Evolutionary conservation across 2,888 invertebrate genomes (phyloP), one percentile per base, ranked within the genome.

Genomic region (Eristalis tenax): DNA sequence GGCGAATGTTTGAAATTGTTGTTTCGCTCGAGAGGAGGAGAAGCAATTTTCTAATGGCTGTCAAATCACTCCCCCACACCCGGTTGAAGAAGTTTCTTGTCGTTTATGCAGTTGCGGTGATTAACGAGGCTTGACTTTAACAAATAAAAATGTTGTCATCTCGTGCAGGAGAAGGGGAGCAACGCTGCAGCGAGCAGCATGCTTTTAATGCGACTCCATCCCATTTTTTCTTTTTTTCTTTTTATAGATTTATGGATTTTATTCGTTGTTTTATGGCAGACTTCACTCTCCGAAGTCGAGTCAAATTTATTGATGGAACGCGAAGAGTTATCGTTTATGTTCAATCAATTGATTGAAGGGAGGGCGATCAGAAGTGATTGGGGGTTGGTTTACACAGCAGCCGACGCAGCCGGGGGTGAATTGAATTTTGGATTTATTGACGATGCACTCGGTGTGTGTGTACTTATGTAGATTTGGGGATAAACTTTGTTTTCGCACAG

Each of bases 391-490:
- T 38, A 13, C 38, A 38, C 13, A 32, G 5, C 32, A 10, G 32
- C 32, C 1, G 32, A 0, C 32, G 5, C 6, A 32, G 28, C 4
- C 0, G 32, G 32, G 4, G 18, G 6, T 50, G 18, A 50, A 50
- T 18, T 50, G 50, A 18, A 50, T 66, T 59, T 76, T 18, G 18
- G 18, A 50, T 66, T 59, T 76, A 68, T 68, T 76, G 66, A 59
- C 59, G 22, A 6, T 15, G 32, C 18, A 59, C 40, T 38, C 40
- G 40, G 59, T 43, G 56, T 57, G 11, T 75, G 35, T 35, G 56
- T 66, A 40, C 57, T 59, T 50, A 32, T 61, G 68, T 50, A 69
- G 77, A 69, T 77, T 77, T 50, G 61, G 40, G 35, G 68, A 68
- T 66, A 75, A 66, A 68, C 26, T 75, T 43, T 59, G 59, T 50